Conservation (phyloP, 2,797 vertebrate genomes). For the Eospalax fontanierii region DNA sequence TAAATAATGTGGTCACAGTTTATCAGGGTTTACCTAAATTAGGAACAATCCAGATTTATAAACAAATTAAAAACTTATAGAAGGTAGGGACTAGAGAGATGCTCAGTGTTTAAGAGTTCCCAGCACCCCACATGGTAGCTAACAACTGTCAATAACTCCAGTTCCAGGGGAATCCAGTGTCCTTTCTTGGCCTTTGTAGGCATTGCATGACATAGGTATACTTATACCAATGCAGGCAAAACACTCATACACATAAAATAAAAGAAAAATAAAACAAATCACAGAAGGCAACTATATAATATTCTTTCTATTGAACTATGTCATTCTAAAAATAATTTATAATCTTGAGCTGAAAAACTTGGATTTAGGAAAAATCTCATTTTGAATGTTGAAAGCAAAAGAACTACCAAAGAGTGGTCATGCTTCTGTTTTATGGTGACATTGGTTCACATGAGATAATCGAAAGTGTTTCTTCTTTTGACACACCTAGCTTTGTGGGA, state of each 20-base stretch:
- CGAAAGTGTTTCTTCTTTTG: constrained; percentile 80
- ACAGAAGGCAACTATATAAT: constrained; percentile 79
- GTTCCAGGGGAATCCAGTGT: too few relatives aligned
- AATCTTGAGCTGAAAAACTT: constrained; percentile 88
- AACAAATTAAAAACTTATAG: too few relatives aligned
- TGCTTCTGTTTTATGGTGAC: constrained; percentile 77
- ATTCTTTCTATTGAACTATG: constrained; percentile 83
- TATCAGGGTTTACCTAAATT: constrained; percentile 79
- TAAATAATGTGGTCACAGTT: constrained; percentile 87
- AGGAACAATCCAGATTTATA: constrained; percentile 81
- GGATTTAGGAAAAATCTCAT: constrained; percentile 71
- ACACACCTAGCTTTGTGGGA: constrained; percentile 87
- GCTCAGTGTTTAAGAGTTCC: too few relatives aligned
- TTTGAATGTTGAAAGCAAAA: constrained; percentile 82
- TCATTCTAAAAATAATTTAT: constrained; percentile 79
- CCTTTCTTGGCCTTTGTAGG: too few relatives aligned
- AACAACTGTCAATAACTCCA: too few relatives aligned
- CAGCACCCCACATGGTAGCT: too few relatives aligned
- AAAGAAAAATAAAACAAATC: not conserved
- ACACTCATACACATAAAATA: not conserved
- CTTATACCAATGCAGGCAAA: too few relatives aligned
- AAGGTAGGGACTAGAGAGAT: too few relatives aligned
- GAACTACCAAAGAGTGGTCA: constrained; percentile 63
- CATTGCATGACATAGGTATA: too few relatives aligned
- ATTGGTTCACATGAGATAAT: constrained; percentile 83